These are phyloP conservation scores for Microcaecilia unicolor DNA, from an alignment of 2,797 vertebrate genomes.

Conservation along the genomic window DNA sequence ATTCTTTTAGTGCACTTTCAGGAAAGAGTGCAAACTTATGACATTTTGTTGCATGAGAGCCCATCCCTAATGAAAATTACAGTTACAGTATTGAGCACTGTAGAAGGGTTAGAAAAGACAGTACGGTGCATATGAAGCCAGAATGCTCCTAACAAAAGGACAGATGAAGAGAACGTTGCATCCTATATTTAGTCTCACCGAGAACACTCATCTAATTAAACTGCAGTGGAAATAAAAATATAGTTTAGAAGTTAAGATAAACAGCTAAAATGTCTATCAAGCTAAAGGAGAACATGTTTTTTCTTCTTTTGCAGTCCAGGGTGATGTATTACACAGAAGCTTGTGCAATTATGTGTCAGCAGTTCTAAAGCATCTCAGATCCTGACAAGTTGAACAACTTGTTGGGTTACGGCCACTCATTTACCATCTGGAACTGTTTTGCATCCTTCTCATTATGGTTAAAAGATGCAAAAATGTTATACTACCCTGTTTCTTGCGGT, in stretches of 20 bases:
- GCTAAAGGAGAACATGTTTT: constrained; percentile 28
- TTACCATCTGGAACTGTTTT: constrained; percentile 33
- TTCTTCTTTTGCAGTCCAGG: not conserved
- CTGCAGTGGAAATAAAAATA: constrained; percentile 27
- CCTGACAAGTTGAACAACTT: constrained; percentile 8
- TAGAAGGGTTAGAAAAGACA: too few relatives aligned
- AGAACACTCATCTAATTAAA: constrained; percentile 43
- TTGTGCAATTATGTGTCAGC: constrained; percentile 1
- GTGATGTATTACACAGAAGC: constrained; percentile 2
- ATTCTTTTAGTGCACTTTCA: too few relatives aligned
- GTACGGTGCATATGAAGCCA: constrained; percentile 15
- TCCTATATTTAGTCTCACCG: constrained; percentile 28
- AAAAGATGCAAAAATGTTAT: constrained; percentile 1
- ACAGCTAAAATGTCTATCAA: constrained; percentile 25
- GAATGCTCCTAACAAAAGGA: constrained; percentile 25
- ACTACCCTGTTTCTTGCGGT: not conserved
- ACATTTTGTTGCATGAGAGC: too few relatives aligned
- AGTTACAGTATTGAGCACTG: too few relatives aligned
- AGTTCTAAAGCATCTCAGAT: not conserved
- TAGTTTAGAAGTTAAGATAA: constrained; percentile 23
- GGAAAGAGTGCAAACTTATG: too few relatives aligned
- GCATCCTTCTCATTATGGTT: constrained; percentile 23
- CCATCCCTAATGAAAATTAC: too few relatives aligned
- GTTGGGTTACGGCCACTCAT: constrained; percentile 9
- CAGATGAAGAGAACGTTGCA: constrained; percentile 28